phyloP scores from a whole-genome alignment of 2,888 invertebrate genomes.

The Fragum fragum region DNA sequence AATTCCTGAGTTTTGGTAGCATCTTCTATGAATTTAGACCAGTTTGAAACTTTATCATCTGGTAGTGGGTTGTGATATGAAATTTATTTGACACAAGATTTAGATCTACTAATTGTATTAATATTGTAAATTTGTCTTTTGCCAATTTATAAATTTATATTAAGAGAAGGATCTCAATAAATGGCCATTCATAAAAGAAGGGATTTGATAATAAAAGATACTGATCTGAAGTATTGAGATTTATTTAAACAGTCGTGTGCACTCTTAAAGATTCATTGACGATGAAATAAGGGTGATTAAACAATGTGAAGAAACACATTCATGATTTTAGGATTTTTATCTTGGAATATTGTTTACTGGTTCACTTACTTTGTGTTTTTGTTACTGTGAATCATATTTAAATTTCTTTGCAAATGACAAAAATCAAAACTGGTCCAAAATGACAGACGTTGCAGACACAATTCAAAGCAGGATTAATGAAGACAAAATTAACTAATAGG shows the following conservation, averaged over 20 bases:
- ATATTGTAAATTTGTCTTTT: not conserved
- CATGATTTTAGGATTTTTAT: not conserved
- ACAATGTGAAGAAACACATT: not conserved
- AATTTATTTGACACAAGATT: no score
- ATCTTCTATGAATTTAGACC: no score
- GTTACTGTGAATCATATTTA: no score
- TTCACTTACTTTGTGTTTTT: conserved; percentile 1
- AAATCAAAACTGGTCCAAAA: no score
- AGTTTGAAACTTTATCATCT: no score
- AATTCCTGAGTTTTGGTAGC: no score
- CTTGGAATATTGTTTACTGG: not conserved
- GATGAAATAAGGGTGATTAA: not conserved
- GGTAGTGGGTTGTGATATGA: no score
- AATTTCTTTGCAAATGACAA: no score
- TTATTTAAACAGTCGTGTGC: conserved; percentile 14
- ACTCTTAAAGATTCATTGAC: conserved; percentile 3
- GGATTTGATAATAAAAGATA: conserved; percentile 18
- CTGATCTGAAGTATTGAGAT: conserved; percentile 21
- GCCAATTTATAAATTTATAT: not conserved
- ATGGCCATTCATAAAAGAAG: not conserved
- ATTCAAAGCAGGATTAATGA: no score
- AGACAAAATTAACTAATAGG: no score
- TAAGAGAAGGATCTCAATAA: conserved; percentile 6
- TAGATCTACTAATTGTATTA: no score
- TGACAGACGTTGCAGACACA: no score